Evolutionary conservation across 2,888 invertebrate genomes (phyloP).

Genomic region (Esperia sulphurella): DNA sequence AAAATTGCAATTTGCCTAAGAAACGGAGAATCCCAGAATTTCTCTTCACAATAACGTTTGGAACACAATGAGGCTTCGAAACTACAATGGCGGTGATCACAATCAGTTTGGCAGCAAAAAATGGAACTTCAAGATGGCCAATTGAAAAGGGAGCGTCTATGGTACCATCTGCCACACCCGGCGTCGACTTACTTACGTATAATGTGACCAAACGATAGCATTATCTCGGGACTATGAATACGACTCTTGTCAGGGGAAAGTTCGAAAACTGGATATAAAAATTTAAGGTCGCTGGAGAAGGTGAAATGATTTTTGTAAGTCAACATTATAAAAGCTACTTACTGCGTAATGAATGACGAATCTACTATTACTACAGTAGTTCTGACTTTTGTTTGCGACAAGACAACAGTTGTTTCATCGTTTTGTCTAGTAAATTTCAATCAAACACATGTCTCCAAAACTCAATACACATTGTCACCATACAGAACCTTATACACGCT

Average conservation of each 20-base stretch:
- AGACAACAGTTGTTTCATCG: too few relatives aligned
- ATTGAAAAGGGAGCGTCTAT: constrained; percentile 65
- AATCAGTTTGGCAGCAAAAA: constrained; percentile 62
- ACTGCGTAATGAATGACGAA: too few relatives aligned
- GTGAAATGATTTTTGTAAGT: not conserved
- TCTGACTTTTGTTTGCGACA: too few relatives aligned
- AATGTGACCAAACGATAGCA: constrained; percentile 43
- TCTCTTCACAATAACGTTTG: constrained; percentile 49
- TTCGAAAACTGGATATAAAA: constrained; percentile 28
- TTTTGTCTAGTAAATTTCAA: too few relatives aligned
- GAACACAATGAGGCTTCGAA: constrained; percentile 43
- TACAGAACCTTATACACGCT: constrained; percentile 25
- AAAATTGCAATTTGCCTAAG: constrained; percentile 61
- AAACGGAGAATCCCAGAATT: constrained; percentile 51
- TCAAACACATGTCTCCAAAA: too few relatives aligned
- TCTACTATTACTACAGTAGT: too few relatives aligned
- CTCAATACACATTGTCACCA: constrained; percentile 25
- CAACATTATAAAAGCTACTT: too few relatives aligned
- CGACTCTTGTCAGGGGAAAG: not conserved
- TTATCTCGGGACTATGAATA: constrained; percentile 24
- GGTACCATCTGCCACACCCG: constrained; percentile 65
- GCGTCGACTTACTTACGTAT: constrained; percentile 25
- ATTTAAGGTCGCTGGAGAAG: constrained; percentile 13
- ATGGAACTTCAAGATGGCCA: constrained; percentile 56
- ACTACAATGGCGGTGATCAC: constrained; percentile 59